phyloP scores from a whole-genome alignment of 92 coral and sea anemone species.

The Montipora capitata region DNA sequence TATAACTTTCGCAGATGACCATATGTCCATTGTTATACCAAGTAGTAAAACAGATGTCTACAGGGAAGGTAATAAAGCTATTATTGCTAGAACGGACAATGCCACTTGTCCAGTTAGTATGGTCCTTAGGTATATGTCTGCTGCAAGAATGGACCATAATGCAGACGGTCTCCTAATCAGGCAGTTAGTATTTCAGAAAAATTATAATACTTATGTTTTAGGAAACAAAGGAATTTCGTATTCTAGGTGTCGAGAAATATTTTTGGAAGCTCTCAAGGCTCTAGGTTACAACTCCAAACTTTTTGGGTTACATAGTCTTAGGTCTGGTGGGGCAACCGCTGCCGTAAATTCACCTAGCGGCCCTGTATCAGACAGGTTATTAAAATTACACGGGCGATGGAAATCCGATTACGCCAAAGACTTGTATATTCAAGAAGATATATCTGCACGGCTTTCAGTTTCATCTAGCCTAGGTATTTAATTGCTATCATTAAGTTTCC shows the following conservation, averaged over 20 bases:
- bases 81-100: too few relatives aligned
- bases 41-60: too few relatives aligned
- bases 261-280: constrained; percentile 26
- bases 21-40: too few relatives aligned
- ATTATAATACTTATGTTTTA: not conserved
- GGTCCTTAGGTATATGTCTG: constrained; percentile 32
- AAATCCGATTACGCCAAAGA: not conserved
- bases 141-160: constrained; percentile 4
- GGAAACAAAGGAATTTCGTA: not conserved
- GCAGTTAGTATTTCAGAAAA: constrained; percentile 2
- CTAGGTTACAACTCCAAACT: constrained; percentile 31
- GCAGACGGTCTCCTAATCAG: not conserved
- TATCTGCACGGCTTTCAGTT: not conserved
- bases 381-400: not conserved
- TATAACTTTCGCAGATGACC: too few relatives aligned
- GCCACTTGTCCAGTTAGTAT: not conserved
- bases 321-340: not conserved
- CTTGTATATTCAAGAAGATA: too few relatives aligned
- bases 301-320: too few relatives aligned
- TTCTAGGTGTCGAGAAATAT: constrained; percentile 44
- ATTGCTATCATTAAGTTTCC: not conserved
- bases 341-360: not conserved
- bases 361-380: not conserved
- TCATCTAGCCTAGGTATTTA: not conserved
- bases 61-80: too few relatives aligned